phyloP scores from a whole-genome alignment of 2,888 invertebrate species.

The Glyphotaelius pellucidus region DNA sequence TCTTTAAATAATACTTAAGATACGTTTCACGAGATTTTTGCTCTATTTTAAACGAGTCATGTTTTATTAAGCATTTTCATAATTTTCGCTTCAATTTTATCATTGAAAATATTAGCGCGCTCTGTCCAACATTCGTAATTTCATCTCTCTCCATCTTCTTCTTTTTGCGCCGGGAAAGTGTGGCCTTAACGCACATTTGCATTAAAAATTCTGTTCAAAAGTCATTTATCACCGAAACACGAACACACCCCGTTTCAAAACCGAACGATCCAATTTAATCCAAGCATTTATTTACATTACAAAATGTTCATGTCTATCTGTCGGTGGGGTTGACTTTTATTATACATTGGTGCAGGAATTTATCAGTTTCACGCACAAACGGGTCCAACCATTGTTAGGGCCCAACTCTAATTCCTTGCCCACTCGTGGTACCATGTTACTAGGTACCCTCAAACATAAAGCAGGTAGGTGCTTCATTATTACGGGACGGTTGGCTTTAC shows the following conservation, averaged over 20 bases:
- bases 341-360: constrained; percentile 23
- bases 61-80: too few relatives aligned
- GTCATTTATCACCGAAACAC: background rate
- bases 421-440: constrained; percentile 30
- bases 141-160: too few relatives aligned
- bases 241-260: background rate
- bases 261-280: background rate
- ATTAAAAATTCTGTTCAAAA: background rate
- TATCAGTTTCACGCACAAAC: constrained; percentile 58
- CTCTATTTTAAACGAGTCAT: too few relatives aligned
- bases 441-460: background rate
- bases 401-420: constrained; percentile 42
- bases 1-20: too few relatives aligned
- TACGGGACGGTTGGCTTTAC: background rate
- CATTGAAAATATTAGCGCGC: too few relatives aligned
- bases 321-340: constrained; percentile 28
- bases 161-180: too few relatives aligned
- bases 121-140: too few relatives aligned
- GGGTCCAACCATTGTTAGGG: constrained; percentile 51
- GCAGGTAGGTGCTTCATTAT: background rate
- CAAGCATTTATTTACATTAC: constrained; percentile 50
- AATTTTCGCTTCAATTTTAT: too few relatives aligned
- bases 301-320: constrained; percentile 49
- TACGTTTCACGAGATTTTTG: too few relatives aligned
- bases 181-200: background rate